Evolutionary conservation across 2,113 vertebrate species (phyloP), one percentile per base, ranked within the genome.

Genomic region (Aramus guarauna): DNA sequence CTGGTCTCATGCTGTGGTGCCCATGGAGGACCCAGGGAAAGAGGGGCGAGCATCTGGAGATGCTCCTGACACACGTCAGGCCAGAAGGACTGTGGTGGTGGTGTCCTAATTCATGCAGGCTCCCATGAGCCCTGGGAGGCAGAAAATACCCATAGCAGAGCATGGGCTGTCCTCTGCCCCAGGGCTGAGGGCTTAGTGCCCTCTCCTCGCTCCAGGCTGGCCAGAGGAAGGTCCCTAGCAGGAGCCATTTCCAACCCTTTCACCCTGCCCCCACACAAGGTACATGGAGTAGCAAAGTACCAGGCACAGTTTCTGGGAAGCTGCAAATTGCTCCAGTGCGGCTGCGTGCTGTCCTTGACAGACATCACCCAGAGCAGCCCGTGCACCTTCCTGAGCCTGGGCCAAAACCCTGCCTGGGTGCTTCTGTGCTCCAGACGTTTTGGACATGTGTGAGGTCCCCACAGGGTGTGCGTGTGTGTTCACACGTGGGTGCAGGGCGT

Each of bases 91-190:
- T 67, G 32, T 41, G 56, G 8, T 85, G 30, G 17, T 47, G 15
- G 58, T 36, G 26, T 41, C 47, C 34, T 63, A 74, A 53, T 50
- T 48, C 13, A 43, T 15, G 11, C n/a, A 56, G n/a, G n/a, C 21
- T 64, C 29, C 43, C 24, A 45, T 29, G 22, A 80, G 74, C 22
- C 30, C 30, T 13, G 11, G 56, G 41, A 73, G 11, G 39, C 11
- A 84, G 26, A 64, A 91, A 68, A 81, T 16, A 80, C 2, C n/a
- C n/a, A 17, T 2, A 85, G 71, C 20, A 36, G 43, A 76, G 37
- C 0, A 0, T 16, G 32, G 23, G 27, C 32, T 75, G 50, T 84
- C 37, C 45, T 66, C 20, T 81, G n/a, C 34, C 37, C 30, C 2
- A 0, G 27, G 9, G 22, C 39, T 58, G 37, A 92, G 23, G 19